These are phyloP conservation scores for Drosophila macrothrix DNA, from an alignment of 2,888 invertebrate species.

Conservation along the genomic window DNA sequence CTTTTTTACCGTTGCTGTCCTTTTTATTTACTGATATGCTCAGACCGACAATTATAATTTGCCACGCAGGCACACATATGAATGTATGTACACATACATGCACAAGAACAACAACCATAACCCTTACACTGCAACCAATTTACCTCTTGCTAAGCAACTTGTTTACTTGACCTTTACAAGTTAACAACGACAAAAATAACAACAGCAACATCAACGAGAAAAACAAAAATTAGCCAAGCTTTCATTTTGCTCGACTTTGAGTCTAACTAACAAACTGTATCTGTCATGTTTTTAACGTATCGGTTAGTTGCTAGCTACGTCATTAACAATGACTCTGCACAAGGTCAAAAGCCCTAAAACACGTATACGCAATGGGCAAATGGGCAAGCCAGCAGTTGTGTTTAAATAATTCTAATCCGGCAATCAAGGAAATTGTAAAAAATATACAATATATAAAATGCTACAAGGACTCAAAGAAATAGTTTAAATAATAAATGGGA, in stretches of 20 bases:
- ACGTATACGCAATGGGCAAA: not conserved
- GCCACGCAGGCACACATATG: slow-evolving; percentile 39
- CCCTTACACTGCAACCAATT: not conserved
- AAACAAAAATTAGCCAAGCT: slow-evolving; percentile 1
- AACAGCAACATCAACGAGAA: slow-evolving; percentile 20
- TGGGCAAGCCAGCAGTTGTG: not conserved
- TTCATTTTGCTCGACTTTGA: slow-evolving; percentile 8
- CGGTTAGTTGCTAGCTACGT: slow-evolving; percentile 25
- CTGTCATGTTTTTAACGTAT: slow-evolving; percentile 8
- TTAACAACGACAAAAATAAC: slow-evolving; percentile 33
- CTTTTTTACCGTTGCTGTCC: not conserved
- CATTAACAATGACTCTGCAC: slow-evolving; percentile 45
- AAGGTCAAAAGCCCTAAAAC: slow-evolving; percentile 21
- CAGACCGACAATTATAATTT: slow-evolving; percentile 42
- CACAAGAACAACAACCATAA: slow-evolving; percentile 1
- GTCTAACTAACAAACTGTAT: not conserved
- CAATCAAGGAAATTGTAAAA: not conserved
- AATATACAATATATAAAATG: too few species aligned
- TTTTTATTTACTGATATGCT: slow-evolving; percentile 31
- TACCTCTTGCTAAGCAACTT: slow-evolving; percentile 18
- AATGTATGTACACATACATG: not conserved
- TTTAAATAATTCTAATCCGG: not conserved
- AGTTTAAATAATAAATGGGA: not conserved
- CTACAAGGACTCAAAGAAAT: not conserved
- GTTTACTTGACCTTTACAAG: slow-evolving; percentile 69